Evolutionary conservation across 1,140 invertebrate species (phyloP), one percentile per base, ranked within the genome.

Genomic region (Drosophila nigromelanica): DNA sequence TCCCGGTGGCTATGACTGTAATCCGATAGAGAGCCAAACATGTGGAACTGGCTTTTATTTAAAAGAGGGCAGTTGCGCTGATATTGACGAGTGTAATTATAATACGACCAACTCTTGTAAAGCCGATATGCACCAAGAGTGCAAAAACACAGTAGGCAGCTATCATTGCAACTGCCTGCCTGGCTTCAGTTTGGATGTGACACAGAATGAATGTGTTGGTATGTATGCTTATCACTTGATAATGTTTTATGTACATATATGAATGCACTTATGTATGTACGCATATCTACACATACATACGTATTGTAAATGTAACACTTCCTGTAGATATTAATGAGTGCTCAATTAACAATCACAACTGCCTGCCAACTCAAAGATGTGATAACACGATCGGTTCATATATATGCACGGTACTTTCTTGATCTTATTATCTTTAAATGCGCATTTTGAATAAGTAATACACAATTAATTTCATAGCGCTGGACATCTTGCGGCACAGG

Each of bases 311-410:
- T n/a, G n/a, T n/a, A n/a, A n/a, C 27, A 33, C 40, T 71, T 66
- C 68, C 52, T 90, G 11, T 77, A 95, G 94, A 95, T 90, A 92
- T 95, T 71, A 95, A 93, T 92, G 95, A 94, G 85, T 95, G 93
- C 90, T 95, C 93, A 30, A 92, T 93, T 7, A 92, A 93, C 67
- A 92, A 92, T 40, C 93, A 93, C 87, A 93, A 93, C 76, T 95
- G 93, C 80, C 90, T 94, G 0, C 89, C 94, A 4, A 94, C 94
- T 5, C 97, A 98, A 90, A 92, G 97, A 33, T 98, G 97, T 90
- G 97, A 98, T 90, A 98, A 98, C 86, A 98, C 96, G 0, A 93
- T 97, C 18, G 97, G 97, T 2, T 97, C 97, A 8, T 98, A 94
- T 89, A 93, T 95, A 12, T 98, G 98, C 90, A 95, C 97, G 12